These are phyloP conservation scores for Pungitius pungitius DNA, from an alignment of 2,113 vertebrate species.

Conservation along the genomic window DNA sequence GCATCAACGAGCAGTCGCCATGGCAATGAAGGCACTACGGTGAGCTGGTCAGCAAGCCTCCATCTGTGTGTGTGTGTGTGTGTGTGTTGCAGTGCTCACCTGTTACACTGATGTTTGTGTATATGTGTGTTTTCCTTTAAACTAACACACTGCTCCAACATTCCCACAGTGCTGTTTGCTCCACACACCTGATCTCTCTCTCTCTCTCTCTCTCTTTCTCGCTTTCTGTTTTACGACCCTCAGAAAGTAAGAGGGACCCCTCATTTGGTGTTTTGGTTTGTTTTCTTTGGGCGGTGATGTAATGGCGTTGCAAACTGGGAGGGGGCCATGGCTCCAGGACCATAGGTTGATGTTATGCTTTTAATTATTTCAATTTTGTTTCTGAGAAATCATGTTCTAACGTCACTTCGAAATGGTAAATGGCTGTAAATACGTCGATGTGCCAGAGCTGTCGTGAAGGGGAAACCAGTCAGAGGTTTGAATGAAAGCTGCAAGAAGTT, in stretches of 20 bases:
- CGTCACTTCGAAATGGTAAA: background rate
- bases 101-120: background rate
- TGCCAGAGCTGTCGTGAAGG: background rate
- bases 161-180: background rate
- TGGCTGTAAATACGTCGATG: background rate
- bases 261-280: background rate
- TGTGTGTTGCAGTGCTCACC: background rate
- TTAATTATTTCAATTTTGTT: slow-evolving; percentile 2
- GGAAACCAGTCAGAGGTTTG: background rate
- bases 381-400: slow-evolving; percentile 6
- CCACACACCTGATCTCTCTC: background rate
- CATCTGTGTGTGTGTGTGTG: background rate
- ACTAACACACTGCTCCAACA: too few species aligned
- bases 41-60: slow-evolving; percentile 10
- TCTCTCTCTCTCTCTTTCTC: too few species aligned
- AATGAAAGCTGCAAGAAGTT: slow-evolving; percentile 1
- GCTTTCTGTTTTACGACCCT: slow-evolving; percentile 5
- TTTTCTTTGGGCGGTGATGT: slow-evolving; percentile 4
- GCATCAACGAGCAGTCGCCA: background rate
- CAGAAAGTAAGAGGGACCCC: background rate
- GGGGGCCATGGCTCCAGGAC: background rate
- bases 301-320: background rate
- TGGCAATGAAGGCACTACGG: slow-evolving; percentile 6
- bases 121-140: background rate
- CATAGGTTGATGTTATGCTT: background rate